Evolutionary conservation across 2,888 invertebrate species (phyloP), one percentile per base, ranked within the genome.

Genomic region (Melinopterus prodromus): DNA sequence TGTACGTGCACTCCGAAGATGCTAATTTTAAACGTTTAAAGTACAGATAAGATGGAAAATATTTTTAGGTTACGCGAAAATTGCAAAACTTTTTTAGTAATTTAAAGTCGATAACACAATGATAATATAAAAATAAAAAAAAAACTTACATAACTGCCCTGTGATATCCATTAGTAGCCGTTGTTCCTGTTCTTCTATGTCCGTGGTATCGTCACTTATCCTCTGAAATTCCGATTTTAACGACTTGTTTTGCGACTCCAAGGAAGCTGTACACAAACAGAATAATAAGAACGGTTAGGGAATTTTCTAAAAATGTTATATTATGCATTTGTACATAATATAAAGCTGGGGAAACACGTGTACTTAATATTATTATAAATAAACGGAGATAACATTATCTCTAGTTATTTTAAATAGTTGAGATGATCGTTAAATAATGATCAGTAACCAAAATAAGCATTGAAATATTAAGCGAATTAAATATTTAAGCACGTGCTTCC

Each of bases 181-280:
- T 77, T 95, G 93, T 90, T 99, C 98, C 84, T 96, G 95, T 85
- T 95, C 96, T 90, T 99, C 99, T 84, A 96, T 94, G 86, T 93
- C 92, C 88, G 96, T 96, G 6, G 98, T 95, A 88, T 96, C 95
- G 84, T 93, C 92, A 79, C 95, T 95, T 87, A 98, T 92, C 85
- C 95, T 93, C 80, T 92, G 90, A 85, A 96, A 96, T 90, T 98
- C 98, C 26, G 92, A 90, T 85, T 96, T 94, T 82, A 98, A 91
- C 78, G 93, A 92, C 83, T 94, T 92, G 90, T 99, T 99, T 90
- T 99, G 98, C 78, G 97, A 96, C 90, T 98, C 97, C 88, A 99
- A 91, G 35, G 86, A 86, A 38, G 87, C 88, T 89, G 83, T 5
- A 85, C 84, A 80, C 75, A 77, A 79, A 71, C 26, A 26, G 3